Percentiles rank a stretch among this genome's conserved stretches.
Evolutionary conservation across 2,888 invertebrate species (phyloP).

Genomic region (Creontiades dilutus): DNA sequence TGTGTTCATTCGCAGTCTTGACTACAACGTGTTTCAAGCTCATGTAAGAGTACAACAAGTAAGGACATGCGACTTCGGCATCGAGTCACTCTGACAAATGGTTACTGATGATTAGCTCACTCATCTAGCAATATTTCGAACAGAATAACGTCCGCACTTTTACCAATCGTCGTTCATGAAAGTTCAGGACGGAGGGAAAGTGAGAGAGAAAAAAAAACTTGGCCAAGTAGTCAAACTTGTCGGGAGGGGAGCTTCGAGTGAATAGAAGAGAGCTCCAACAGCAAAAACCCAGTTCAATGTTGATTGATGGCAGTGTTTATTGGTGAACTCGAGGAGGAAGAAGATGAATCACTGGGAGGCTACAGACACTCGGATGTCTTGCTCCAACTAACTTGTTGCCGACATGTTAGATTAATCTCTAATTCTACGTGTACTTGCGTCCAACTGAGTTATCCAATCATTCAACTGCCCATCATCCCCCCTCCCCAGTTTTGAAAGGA

Average conservation of each 20-base stretch:
- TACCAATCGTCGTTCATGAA: background rate
- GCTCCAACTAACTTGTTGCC: slow-evolving; percentile 71
- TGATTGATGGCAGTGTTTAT: slow-evolving; percentile 74
- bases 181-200: background rate
- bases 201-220: slow-evolving; percentile 32
- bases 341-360: slow-evolving; percentile 73
- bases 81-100: background rate
- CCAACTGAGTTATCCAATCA: slow-evolving; percentile 65
- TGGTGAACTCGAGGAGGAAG: slow-evolving; percentile 70
- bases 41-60: background rate
- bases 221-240: slow-evolving; percentile 46
- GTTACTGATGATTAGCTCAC: background rate
- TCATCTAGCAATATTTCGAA: background rate
- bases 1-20: no score
- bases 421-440: slow-evolving; percentile 63
- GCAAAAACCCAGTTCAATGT: slow-evolving; percentile 73
- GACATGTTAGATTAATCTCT: slow-evolving; percentile 71
- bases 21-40: no score
- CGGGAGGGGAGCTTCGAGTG: slow-evolving; percentile 20
- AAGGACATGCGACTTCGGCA: background rate
- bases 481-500: background rate
- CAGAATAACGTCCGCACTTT: background rate
- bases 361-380: slow-evolving; percentile 70
- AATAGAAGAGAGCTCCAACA: slow-evolving; percentile 2
- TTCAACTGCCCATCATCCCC: slow-evolving; percentile 66